A percentile compares a stretch with the other conserved stretches of the same genome.
Conservation (phyloP, 1,140 invertebrate genomes). For the Aphidius gifuensis region DNA sequence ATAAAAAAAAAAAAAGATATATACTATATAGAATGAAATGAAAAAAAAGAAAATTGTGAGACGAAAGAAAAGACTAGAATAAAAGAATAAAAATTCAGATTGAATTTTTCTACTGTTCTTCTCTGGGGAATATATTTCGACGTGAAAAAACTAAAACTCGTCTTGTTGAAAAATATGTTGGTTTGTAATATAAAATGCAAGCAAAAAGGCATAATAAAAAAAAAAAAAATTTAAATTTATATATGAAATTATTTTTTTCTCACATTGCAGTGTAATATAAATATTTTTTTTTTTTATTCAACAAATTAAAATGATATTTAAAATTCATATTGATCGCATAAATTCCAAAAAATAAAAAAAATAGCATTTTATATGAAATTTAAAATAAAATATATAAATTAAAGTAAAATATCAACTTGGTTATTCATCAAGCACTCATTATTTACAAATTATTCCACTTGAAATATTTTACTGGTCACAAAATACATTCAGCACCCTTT, state of each 20-base stretch:
- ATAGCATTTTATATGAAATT: too few relatives aligned
- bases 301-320: too few relatives aligned
- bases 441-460: conserved; percentile 16
- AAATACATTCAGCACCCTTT: neutral
- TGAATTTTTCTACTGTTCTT: conserved; percentile 29
- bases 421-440: conserved; percentile 17
- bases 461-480: neutral
- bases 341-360: too few relatives aligned
- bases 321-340: too few relatives aligned
- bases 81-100: conserved; percentile 31
- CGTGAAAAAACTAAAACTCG: conserved; percentile 24
- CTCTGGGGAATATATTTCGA: conserved; percentile 20
- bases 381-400: too few relatives aligned
- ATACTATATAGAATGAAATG: conserved; percentile 26
- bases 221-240: neutral
- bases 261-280: too few relatives aligned
- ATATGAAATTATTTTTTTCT: too few relatives aligned
- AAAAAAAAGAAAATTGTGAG: conserved; percentile 16
- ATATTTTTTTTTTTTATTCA: too few relatives aligned
- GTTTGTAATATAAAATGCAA: conserved; percentile 1
- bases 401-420: too few relatives aligned
- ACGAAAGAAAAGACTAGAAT: conserved; percentile 22
- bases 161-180: conserved; percentile 2
- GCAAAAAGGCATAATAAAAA: neutral
- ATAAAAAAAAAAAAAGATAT: neutral